Evolutionary conservation across 64 coral and sea anemone genomes (phyloP), one percentile per base, ranked within the genome.

Genomic region (Montipora efflorescens): DNA sequence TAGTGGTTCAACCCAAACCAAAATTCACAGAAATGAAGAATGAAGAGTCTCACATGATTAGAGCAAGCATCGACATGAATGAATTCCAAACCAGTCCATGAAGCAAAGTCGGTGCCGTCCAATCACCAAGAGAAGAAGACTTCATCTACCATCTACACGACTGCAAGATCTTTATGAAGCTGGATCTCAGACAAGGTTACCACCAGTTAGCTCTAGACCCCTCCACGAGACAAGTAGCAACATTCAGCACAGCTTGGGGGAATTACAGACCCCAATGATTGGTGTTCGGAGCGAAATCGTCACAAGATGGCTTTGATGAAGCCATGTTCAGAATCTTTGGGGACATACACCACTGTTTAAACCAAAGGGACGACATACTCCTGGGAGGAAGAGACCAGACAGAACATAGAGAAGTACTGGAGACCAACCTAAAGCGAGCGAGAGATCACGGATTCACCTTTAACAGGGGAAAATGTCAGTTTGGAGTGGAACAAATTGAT

Each of bases 101-200:
- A 88, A 95, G 12, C 44, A 75, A 79, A 95, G 83, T 36, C 70
- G 82, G 19, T 91, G 94, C 16, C 23, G 77, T 95, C 5, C 89
- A 91, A 18, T 47, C 76, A 90, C 64, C 89, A 23, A 95, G 57
- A 57, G 64, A 91, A 0, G 76, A 88, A 14, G 94, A 92, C 74
- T 92, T 92, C 80, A 82, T 89, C 12, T 92, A 96, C 19, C 78
- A 52, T 14, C 25, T 92, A 7, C 90, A 59, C 47, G 94, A 89
- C 47, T 96, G 90, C 78, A 96, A 92, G 4, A 73, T 96, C 47
- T 89, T 96, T 47, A 80, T 85, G 48, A 96, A 92, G 59, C 79
- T 96, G 9, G 90, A 96, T 25, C 85, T 92, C 8, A 79, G 67
- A 72, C 90, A 96, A 78, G 90, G 94, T 0, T 92, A 92, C 49